phyloP scores from a whole-genome alignment of 35 echinoderm and acorn worm genomes.

The Anneissia japonica region DNA sequence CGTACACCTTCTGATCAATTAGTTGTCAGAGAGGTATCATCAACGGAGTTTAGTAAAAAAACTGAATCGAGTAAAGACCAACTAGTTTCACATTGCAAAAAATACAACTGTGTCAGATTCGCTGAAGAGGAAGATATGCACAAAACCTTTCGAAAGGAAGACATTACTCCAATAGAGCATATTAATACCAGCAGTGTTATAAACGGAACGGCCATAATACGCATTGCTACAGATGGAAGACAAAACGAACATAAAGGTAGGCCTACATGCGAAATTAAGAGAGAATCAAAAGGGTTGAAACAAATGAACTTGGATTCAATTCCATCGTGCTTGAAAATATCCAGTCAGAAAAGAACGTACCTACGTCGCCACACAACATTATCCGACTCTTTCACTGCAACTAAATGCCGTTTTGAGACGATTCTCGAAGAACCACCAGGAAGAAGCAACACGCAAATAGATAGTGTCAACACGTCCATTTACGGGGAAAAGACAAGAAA shows the following conservation, averaged over 20 bases:
- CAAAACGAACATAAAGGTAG: too few relatives aligned
- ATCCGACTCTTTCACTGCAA: not conserved
- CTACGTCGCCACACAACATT: not conserved
- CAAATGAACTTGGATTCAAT: not conserved
- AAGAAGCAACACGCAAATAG: not conserved
- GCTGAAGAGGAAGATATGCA: too few relatives aligned
- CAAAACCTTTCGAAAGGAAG: too few relatives aligned
- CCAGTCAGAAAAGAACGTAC: not conserved
- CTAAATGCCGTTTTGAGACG: not conserved
- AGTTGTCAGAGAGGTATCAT: not conserved
- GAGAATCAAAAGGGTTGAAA: not conserved
- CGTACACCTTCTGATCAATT: not conserved
- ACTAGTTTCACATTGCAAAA: too few relatives aligned
- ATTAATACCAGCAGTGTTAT: not conserved
- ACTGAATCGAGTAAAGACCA: too few relatives aligned
- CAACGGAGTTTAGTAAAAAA: not conserved
- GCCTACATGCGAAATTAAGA: too few relatives aligned
- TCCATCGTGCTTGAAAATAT: not conserved
- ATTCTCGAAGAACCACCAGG: not conserved
- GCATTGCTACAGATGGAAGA: not conserved
- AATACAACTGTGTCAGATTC: too few relatives aligned
- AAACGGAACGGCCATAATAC: not conserved
- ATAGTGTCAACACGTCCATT: not conserved
- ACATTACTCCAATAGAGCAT: too few relatives aligned
- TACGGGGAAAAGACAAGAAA: not conserved